Base-by-base conservation (phyloP, 2,797 vertebrate genomes). In the Glyptemys insculpta region DNA sequence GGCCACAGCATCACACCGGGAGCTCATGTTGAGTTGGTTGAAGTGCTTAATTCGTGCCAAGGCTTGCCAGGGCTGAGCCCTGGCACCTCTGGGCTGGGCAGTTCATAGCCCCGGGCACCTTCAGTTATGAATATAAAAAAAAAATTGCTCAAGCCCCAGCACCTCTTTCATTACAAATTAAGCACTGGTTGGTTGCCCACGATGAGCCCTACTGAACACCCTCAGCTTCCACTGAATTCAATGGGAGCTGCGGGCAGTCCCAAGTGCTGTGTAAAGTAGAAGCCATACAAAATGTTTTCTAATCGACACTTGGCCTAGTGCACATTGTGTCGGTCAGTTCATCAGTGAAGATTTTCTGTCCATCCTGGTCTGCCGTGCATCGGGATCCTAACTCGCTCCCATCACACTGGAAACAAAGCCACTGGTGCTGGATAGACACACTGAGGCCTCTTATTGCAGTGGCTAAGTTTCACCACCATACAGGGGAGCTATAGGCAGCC, bases 381-480 rank as follows among this genome's bases (percentile, higher is more conserved):
- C 79, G 19, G 37, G 29, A 56, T 54, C 25, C 62, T 56, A n/a
- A 50, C 81, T 34, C 49, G 59, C 44, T 80, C 29, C 79, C 82
- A 57, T 44, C 62, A 80, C 21, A n/a, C 31, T 85, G 18, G 59
- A 41, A 85, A 31, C 62, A 49, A 41, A 47, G 47, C 29, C 37
- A 49, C 83, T 37, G 34, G 34, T 49, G 41, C 49, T 53, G 25
- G 62, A 59, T 2, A 57, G 37, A 72, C 21, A 79, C 53, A n/a
- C 47, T 9, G 0, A 0, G 8, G 12, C 81, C 81, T 84, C 5
- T 0, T 74, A 56, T 4, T 4, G 14, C 6, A 47, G 52, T 19
- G 3, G 62, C 14, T 27, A 88, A 95, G 65, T 1, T 1, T 27
- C 50, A 80, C 79, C 49, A 23, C 37, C 9, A 37, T 81, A 18